phyloP scores from a whole-genome alignment of 1,140 invertebrate species.

The Meloidogyne chitwoodi region DNA sequence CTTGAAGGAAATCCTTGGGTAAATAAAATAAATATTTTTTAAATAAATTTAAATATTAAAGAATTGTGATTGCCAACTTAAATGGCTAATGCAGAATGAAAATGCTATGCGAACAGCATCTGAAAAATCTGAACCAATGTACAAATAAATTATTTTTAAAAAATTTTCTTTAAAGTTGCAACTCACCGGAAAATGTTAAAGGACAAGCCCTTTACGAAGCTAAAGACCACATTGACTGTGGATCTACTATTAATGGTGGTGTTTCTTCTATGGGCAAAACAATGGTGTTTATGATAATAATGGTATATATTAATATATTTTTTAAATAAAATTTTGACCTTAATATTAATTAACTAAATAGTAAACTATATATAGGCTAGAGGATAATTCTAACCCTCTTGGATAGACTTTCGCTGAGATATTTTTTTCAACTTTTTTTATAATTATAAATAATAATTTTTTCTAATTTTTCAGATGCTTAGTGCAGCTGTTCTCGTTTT shows the following conservation, averaged over 20 bases:
- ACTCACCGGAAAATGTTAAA: constrained; percentile 1
- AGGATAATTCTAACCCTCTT: too few species aligned
- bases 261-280: background rate
- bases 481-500: background rate
- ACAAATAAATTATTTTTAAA: background rate
- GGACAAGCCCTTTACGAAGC: constrained; percentile 11
- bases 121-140: constrained; percentile 1
- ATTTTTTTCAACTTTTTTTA: too few species aligned
- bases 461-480: background rate
- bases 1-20: constrained; percentile 23
- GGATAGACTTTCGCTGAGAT: too few species aligned
- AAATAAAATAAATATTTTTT: background rate
- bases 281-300: background rate
- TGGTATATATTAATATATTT: background rate
- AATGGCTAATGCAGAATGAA: constrained; percentile 6
- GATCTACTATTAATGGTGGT: background rate
- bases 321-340: too few species aligned
- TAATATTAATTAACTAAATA: too few species aligned
- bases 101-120: constrained; percentile 6
- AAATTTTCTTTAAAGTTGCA: constrained; percentile 4
- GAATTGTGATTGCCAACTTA: constrained; percentile 4
- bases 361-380: too few species aligned
- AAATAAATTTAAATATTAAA: background rate
- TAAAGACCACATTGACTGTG: background rate
- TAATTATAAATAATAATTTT: too few species aligned